A percentile compares a stretch with the other conserved stretches of the same genome.
phyloP scores from a whole-genome alignment of 2,113 vertebrate species.

The Percopsis transmontana region DNA sequence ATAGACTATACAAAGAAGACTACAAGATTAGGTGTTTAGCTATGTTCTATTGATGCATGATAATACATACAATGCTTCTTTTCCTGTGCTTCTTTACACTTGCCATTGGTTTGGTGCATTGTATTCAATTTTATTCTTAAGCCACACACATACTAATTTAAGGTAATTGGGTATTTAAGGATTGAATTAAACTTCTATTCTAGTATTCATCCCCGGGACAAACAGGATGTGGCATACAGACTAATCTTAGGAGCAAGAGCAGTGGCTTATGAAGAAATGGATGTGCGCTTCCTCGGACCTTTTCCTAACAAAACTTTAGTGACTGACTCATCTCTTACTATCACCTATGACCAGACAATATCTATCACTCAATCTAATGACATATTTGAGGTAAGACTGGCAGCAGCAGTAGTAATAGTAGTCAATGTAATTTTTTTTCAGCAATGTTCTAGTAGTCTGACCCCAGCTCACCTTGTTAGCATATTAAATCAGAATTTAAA shows the following conservation, averaged over 20 bases:
- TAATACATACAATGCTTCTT: too few species aligned
- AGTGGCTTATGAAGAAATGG: constrained; percentile 82
- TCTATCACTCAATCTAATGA: constrained; percentile 37
- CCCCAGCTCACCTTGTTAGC: neutral
- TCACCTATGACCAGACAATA: constrained; percentile 81
- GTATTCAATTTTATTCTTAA: too few species aligned
- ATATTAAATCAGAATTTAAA: too few species aligned
- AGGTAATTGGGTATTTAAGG: too few species aligned
- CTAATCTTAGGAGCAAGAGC: constrained; percentile 85
- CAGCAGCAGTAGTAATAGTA: neutral
- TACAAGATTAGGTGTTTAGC: neutral
- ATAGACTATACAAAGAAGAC: neutral
- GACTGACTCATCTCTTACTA: constrained; percentile 49
- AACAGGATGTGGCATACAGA: constrained; percentile 83
- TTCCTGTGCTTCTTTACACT: too few species aligned
- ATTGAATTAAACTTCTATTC: constrained; percentile 8
- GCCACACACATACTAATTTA: too few species aligned
- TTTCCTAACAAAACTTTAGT: constrained; percentile 68
- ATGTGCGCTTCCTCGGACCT: constrained; percentile 82
- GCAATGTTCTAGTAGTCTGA: neutral
- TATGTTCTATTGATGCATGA: too few species aligned
- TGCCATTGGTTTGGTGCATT: too few species aligned
- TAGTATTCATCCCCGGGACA: constrained; percentile 89
- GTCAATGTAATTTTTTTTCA: neutral
- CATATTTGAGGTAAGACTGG: constrained; percentile 81